Conservation (phyloP, 2,797 vertebrate species). For the Orientallactaga sibirica region DNA sequence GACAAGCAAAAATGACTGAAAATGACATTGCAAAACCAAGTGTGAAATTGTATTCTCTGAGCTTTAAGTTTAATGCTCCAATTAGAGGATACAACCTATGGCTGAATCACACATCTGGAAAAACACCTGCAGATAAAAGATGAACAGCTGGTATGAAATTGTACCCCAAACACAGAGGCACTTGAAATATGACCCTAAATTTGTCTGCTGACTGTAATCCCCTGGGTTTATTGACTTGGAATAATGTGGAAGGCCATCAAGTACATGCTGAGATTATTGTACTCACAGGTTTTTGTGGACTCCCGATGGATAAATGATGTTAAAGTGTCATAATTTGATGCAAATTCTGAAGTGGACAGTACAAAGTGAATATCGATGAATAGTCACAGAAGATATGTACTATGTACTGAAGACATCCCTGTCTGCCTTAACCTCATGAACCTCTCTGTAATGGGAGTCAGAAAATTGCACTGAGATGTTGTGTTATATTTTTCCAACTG, state of each 20-base stretch:
- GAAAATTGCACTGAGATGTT: not conserved
- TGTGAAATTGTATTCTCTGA: not conserved
- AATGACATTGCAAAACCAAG: constrained; percentile 18
- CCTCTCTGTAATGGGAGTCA: not conserved
- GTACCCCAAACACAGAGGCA: not conserved
- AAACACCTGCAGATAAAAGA: constrained; percentile 32
- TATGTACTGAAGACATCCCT: not conserved
- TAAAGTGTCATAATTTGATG: not conserved
- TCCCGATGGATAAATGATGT: not conserved
- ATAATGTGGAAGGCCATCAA: not conserved
- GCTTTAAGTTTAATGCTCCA: not conserved
- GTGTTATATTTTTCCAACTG: not conserved
- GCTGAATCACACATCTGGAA: constrained; percentile 49
- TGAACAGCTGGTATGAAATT: constrained; percentile 23
- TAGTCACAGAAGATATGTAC: not conserved
- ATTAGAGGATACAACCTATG: constrained; percentile 4
- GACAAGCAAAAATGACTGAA: constrained; percentile 22
- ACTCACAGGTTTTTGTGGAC: not conserved
- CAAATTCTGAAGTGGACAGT: not conserved
- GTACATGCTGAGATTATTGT: not conserved
- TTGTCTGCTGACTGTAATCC: not conserved
- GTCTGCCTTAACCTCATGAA: not conserved
- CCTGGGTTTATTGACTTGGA: not conserved
- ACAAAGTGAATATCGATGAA: not conserved
- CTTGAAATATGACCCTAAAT: constrained; percentile 28